phyloP scores from a whole-genome alignment of 2,113 vertebrate species.

The Mus pahari region DNA sequence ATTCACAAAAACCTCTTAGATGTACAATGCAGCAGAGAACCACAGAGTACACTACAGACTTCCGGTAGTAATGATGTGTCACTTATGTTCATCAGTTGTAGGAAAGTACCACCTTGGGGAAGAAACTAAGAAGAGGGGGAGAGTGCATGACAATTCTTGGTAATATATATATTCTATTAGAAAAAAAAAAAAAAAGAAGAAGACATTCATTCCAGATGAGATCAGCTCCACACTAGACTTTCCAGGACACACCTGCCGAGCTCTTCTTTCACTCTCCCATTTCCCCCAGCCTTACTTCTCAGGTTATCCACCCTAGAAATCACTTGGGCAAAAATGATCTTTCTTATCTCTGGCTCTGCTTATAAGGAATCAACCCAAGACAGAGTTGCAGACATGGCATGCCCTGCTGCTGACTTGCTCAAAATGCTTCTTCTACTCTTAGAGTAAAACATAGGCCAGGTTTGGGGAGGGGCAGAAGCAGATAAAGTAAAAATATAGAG shows the following conservation, averaged over 20 bases:
- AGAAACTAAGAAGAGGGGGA: not conserved
- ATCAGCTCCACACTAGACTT: not conserved
- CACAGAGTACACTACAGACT: not conserved
- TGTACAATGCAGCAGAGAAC: not conserved
- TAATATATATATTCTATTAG: not conserved
- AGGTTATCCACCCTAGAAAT: not conserved
- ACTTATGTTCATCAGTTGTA: not conserved
- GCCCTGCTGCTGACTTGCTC: not conserved
- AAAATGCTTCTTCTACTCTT: not conserved
- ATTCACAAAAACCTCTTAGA: not conserved
- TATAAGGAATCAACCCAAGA: not conserved
- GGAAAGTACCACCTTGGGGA: not conserved
- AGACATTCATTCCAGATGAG: not conserved
- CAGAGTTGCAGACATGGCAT: not conserved
- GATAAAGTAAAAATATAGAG: not conserved
- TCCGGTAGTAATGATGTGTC: not conserved
- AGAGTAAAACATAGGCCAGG: not conserved
- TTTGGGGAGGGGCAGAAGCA: not conserved
- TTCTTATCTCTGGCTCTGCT: not conserved
- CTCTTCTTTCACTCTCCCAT: not conserved
- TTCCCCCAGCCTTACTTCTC: not conserved
- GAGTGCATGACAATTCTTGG: not conserved
- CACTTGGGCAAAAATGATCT: not conserved
- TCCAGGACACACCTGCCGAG: not conserved
- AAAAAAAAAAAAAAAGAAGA: not conserved